Conservation (phyloP, 2,888 invertebrate genomes). For the Mantis religiosa region DNA sequence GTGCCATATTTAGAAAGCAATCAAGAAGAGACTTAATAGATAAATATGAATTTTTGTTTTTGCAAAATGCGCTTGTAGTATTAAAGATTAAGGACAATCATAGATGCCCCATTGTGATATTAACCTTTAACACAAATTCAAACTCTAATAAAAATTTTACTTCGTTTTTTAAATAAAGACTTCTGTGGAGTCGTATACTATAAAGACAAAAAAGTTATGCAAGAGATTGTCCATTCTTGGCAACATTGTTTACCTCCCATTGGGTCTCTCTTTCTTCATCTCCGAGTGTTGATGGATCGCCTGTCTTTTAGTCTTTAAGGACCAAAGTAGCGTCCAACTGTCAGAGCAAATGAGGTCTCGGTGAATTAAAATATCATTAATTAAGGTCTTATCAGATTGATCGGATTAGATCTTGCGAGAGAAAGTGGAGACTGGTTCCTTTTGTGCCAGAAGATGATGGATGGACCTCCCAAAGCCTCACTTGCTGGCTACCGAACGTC, state of each 20-base stretch:
- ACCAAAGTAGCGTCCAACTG: not conserved
- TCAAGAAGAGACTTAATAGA: too few species aligned
- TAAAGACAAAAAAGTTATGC: not conserved
- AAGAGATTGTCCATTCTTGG: not conserved
- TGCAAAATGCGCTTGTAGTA: too few species aligned
- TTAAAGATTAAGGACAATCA: too few species aligned
- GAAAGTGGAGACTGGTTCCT: not conserved
- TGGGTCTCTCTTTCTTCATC: not conserved
- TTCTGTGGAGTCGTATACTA: not conserved
- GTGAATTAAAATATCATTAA: slow-evolving; percentile 8
- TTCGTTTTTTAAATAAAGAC: not conserved
- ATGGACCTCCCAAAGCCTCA: not conserved
- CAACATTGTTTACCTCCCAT: not conserved
- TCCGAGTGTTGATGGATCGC: not conserved
- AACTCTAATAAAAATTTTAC: too few species aligned
- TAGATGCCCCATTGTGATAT: too few species aligned
- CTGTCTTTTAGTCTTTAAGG: slow-evolving; percentile 2
- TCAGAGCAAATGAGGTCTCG: slow-evolving; percentile 1
- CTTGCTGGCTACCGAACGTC: not conserved
- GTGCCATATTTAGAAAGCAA: too few species aligned
- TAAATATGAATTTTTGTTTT: rapidly evolving
- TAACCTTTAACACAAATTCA: too few species aligned
- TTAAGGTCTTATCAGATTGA: slow-evolving; percentile 4
- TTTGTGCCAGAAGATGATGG: not conserved
- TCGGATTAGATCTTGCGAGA: not conserved